These are phyloP conservation scores for Phodopus roborovskii DNA, from an alignment of 2,113 vertebrate species.

Conservation along the genomic window DNA sequence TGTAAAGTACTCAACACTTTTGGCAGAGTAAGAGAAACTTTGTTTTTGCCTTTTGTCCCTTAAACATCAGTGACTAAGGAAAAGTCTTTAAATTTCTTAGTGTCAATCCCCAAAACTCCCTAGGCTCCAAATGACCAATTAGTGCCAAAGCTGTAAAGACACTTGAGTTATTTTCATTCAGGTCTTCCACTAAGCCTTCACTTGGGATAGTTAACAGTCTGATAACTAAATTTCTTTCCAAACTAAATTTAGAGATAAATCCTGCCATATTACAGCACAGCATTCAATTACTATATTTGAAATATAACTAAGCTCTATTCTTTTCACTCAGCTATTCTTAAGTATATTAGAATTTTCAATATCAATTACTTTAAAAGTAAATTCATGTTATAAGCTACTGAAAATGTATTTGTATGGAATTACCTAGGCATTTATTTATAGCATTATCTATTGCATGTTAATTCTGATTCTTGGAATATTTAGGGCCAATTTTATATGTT, in stretches of 20 bases:
- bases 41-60: constrained; percentile 66
- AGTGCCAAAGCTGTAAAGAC: constrained; percentile 70
- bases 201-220: constrained; percentile 77
- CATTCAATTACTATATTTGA: constrained; percentile 57
- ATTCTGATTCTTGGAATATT: constrained; percentile 1
- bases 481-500: neutral
- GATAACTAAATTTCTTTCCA: constrained; percentile 83
- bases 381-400: neutral
- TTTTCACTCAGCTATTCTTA: constrained; percentile 32
- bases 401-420: constrained; percentile 15
- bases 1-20: constrained; percentile 55
- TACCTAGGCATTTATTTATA: neutral
- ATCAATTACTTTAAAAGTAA: constrained; percentile 26
- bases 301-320: neutral
- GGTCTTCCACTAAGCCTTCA: constrained; percentile 67
- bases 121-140: constrained; percentile 80
- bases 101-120: constrained; percentile 77
- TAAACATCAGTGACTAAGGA: constrained; percentile 76
- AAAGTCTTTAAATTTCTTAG: constrained; percentile 78
- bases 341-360: neutral
- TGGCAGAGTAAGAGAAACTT: constrained; percentile 50
- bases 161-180: constrained; percentile 70
- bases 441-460: neutral
- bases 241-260: constrained; percentile 72
- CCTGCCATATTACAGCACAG: constrained; percentile 58